phyloP scores from a whole-genome alignment of 2,797 vertebrate species.

The Tragopan temminckii region DNA sequence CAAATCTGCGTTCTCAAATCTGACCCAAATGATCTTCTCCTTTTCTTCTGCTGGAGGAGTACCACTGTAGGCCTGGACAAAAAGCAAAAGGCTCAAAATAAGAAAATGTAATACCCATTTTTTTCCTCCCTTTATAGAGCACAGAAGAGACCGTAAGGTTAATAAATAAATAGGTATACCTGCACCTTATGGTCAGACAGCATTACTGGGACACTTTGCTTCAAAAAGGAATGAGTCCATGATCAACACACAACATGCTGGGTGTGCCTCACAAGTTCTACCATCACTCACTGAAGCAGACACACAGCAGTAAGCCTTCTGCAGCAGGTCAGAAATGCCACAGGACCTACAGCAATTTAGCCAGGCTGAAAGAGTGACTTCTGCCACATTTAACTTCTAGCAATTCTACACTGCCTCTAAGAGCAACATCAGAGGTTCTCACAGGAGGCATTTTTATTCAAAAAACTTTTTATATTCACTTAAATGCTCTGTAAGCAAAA shows the following conservation, averaged over 20 bases:
- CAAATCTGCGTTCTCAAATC: slow-evolving; percentile 96
- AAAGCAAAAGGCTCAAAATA: slow-evolving; percentile 46
- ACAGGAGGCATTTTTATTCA: neutral
- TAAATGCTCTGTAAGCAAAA: neutral
- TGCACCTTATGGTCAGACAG: neutral
- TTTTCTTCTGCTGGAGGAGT: slow-evolving; percentile 94
- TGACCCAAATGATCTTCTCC: slow-evolving; percentile 97
- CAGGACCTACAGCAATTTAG: fast-evolving
- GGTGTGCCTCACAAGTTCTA: neutral
- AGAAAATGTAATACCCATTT: neutral
- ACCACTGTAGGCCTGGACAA: slow-evolving; percentile 92
- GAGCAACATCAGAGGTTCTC: neutral
- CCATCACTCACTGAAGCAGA: neutral
- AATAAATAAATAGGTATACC: neutral
- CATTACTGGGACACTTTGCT: neutral
- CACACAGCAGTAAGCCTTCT: fast-evolving
- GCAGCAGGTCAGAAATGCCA: neutral
- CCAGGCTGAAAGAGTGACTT: neutral
- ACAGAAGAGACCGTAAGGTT: neutral
- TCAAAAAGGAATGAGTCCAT: neutral
- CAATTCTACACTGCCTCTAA: neutral
- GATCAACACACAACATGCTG: neutral
- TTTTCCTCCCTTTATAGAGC: neutral
- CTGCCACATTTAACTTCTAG: neutral
- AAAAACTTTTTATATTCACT: neutral